These are phyloP conservation scores for Solenopsis invicta DNA, from an alignment of 1,140 invertebrate species.

Conservation along the genomic window DNA sequence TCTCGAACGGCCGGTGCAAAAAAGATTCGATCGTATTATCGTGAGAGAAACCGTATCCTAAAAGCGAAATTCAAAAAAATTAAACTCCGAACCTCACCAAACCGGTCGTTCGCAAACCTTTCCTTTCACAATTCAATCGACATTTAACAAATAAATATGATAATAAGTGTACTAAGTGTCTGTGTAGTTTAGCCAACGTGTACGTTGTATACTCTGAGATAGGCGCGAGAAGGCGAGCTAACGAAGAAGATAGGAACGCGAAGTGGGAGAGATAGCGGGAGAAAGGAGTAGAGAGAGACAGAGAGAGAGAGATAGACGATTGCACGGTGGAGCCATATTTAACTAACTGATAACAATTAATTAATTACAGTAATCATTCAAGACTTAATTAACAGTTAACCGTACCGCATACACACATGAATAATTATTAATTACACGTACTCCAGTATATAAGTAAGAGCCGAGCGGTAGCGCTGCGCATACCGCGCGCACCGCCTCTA, in stretches of 20 bases:
- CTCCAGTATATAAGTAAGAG: slow-evolving; percentile 77
- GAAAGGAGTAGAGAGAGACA: slow-evolving; percentile 31
- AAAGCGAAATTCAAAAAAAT: slow-evolving; percentile 54
- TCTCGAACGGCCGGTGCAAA: not conserved
- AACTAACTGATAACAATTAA: slow-evolving; percentile 85
- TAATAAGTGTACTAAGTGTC: slow-evolving; percentile 87
- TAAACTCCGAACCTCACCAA: slow-evolving; percentile 43
- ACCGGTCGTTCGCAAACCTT: slow-evolving; percentile 67
- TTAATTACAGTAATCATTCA: slow-evolving; percentile 84
- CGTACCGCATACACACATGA: slow-evolving; percentile 82
- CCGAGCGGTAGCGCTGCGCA: slow-evolving; percentile 75
- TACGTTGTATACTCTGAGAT: slow-evolving; percentile 85
- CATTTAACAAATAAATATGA: slow-evolving; percentile 84
- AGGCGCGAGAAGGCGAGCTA: slow-evolving; percentile 72
- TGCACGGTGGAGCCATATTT: slow-evolving; percentile 84
- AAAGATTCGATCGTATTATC: slow-evolving; percentile 50
- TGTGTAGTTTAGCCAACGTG: slow-evolving; percentile 85
- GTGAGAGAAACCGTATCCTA: slow-evolving; percentile 1
- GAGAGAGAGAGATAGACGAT: slow-evolving; percentile 75
- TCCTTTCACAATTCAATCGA: slow-evolving; percentile 73
- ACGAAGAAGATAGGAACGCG: slow-evolving; percentile 51
- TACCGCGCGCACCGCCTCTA: slow-evolving; percentile 79
- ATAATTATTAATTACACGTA: slow-evolving; percentile 85
- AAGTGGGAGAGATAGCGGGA: slow-evolving; percentile 61
- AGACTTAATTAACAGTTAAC: slow-evolving; percentile 85